Evolutionary conservation across 2,797 vertebrate genomes (phyloP), one percentile per base, ranked within the genome.

Genomic region (Sphenodon punctatus): DNA sequence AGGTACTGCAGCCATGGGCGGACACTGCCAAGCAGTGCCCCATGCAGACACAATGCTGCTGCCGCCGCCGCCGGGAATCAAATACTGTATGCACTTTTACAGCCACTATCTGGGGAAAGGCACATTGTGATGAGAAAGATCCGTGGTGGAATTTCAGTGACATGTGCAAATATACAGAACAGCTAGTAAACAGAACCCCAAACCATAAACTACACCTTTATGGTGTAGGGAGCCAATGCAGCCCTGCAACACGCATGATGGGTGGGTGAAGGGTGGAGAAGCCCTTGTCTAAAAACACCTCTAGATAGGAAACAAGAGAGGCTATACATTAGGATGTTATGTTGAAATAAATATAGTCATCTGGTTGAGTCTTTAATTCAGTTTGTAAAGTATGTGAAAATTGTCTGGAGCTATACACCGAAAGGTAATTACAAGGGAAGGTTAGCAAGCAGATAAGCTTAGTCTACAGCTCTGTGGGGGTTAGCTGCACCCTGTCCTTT

Each of bases 351-450:
- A 86, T 67, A 53, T 85, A 32, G 81, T 88, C 87, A 87, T 78
- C 79, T 74, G 88, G 91, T 71, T n/a, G 74, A 91, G 86, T 67
- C 92, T 93, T 72, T 88, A 93, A 93, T 93, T 94, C 90, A 76
- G 51, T 59, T 87, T n/a, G 32, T 23, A 82, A 86, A 78, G 51
- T 81, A 87, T 53, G 79, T 66, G 77, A 84, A 77, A 30, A 55
- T 48, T 65, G 80, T 82, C 86, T 80, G 74, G 88, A 91, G 89
- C 74, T 85, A 63, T 16, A 92, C 30, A 90, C 68, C 85, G 73
- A 83, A 17, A 68, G 73, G 85, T 87, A 90, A 94, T 92, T 94
- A 92, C 79, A 91, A 88, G 88, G 86, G 67, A 87, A 84, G 88
- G 73, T 27, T 74, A 87, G 59, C 68, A 39, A 23, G n/a, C 69